Percentiles rank a stretch among this genome's conserved stretches.
Evolutionary conservation across 2,113 vertebrate species (phyloP).

Genomic region (Archilochus colubris): DNA sequence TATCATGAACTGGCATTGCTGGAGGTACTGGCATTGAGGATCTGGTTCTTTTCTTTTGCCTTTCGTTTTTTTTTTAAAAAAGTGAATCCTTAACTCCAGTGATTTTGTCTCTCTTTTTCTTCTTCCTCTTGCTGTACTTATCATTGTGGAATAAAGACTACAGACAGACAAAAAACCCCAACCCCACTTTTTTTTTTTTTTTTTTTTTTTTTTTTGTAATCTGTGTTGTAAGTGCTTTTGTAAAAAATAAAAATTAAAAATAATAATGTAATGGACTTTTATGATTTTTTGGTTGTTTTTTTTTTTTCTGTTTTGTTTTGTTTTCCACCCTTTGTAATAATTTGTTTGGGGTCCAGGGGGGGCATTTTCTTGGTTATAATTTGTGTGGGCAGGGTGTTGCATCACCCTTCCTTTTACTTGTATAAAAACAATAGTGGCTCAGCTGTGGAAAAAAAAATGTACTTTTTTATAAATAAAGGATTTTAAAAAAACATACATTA

Average conservation of each 20-base stretch:
- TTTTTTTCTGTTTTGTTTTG: neutral
- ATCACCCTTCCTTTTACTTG: constrained; percentile 78
- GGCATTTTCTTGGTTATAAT: constrained; percentile 72
- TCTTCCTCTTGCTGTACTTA: constrained; percentile 29
- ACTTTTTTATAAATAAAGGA: constrained; percentile 87
- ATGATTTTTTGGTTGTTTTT: neutral
- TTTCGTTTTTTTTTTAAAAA: neutral
- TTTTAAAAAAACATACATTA: constrained; percentile 73
- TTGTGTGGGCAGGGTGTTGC: constrained; percentile 70
- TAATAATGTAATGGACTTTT: constrained; percentile 48
- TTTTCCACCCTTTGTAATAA: constrained; percentile 65
- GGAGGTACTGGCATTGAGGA: neutral
- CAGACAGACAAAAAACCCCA: constrained; percentile 21
- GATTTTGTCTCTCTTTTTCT: constrained; percentile 23
- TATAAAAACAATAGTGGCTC: constrained; percentile 79
- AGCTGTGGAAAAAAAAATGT: constrained; percentile 79
- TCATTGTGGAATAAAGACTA: constrained; percentile 45
- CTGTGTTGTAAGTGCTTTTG: constrained; percentile 74
- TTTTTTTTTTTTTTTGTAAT: constrained; percentile 35
- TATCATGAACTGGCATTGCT: neutral
- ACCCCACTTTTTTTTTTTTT: neutral
- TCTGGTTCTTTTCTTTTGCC: constrained; percentile 19
- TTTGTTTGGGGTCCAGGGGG: constrained; percentile 45
- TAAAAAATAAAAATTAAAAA: constrained; percentile 57
- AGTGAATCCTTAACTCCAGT: constrained; percentile 1